Conservation (phyloP, 2,113 vertebrate genomes). For the Rhynchopsitta pachyrhyncha region DNA sequence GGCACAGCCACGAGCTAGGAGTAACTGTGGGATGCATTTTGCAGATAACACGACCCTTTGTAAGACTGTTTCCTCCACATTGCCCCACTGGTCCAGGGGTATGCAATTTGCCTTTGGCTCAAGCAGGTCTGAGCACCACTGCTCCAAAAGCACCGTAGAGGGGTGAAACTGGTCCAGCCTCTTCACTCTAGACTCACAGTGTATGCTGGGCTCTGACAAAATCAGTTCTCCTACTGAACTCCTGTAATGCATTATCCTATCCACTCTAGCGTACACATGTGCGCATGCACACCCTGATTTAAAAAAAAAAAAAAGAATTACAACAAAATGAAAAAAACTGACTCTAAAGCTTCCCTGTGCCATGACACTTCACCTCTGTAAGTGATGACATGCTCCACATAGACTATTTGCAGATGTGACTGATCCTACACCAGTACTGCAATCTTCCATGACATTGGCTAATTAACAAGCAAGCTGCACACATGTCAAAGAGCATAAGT, state of each 20-base stretch:
- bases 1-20: background rate
- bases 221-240: background rate
- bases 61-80: background rate
- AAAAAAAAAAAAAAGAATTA: background rate
- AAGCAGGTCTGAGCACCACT: background rate
- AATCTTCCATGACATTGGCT: background rate
- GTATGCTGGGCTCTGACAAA: background rate
- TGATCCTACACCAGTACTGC: background rate
- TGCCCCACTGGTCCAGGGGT: accelerated
- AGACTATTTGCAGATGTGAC: background rate
- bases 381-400: background rate
- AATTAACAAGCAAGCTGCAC: background rate
- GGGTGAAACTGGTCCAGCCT: accelerated
- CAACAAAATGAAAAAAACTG: background rate
- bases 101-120: background rate
- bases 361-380: background rate
- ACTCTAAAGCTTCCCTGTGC: background rate
- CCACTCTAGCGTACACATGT: accelerated
- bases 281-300: background rate
- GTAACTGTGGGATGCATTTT: background rate
- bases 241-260: accelerated
- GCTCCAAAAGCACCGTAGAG: accelerated
- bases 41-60: background rate
- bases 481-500: background rate
- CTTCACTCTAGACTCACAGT: accelerated